phyloP scores from a whole-genome alignment of 2,113 vertebrate genomes.

The Cettia cetti region DNA sequence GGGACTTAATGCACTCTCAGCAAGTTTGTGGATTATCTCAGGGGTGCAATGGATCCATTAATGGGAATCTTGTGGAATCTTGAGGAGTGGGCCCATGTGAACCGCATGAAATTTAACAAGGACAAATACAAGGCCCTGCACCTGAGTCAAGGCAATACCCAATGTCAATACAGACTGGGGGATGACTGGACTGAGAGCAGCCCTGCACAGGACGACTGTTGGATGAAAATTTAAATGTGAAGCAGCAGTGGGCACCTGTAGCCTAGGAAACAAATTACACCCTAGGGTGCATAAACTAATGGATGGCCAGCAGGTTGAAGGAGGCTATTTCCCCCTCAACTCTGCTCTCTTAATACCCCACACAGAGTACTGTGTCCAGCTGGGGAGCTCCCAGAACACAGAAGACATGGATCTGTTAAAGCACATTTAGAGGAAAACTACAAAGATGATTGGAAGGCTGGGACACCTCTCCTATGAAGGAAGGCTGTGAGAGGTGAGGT shows the following conservation, averaged over 20 bases:
- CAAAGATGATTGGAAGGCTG: not conserved
- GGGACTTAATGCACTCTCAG: not conserved
- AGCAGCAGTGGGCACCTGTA: not conserved
- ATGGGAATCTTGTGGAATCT: not conserved
- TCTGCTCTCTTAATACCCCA: not conserved
- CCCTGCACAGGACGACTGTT: not conserved
- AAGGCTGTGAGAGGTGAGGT: not conserved
- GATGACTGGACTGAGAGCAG: not conserved
- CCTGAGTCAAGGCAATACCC: accelerated
- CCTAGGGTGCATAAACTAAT: not conserved
- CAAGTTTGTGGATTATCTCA: not conserved
- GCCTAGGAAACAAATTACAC: not conserved
- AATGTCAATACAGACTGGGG: not conserved
- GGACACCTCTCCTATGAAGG: not conserved
- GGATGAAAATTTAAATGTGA: not conserved
- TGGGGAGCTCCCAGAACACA: not conserved
- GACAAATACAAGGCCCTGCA: not conserved
- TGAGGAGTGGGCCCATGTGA: not conserved
- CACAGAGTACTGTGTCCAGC: not conserved
- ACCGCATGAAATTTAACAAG: not conserved
- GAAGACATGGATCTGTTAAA: not conserved
- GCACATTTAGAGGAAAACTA: not conserved
- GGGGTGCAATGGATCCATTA: not conserved
- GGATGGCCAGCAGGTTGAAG: not conserved
- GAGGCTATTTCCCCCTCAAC: not conserved